These are phyloP conservation scores for Globicephala melas DNA, from an alignment of 2,113 vertebrate genomes.

Conservation along the genomic window DNA sequence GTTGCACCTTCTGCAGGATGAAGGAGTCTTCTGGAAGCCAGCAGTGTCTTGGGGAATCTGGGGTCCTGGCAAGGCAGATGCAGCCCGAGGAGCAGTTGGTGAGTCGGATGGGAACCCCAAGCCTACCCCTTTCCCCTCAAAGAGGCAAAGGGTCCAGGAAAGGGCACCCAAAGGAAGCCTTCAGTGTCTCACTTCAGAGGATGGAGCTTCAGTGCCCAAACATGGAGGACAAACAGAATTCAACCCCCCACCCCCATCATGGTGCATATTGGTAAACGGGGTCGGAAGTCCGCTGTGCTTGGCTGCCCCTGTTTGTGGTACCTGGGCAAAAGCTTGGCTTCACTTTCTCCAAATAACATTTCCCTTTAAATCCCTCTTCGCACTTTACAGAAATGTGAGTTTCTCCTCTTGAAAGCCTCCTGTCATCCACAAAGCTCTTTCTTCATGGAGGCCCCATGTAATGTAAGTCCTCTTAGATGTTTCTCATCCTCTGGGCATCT, in stretches of 20 bases:
- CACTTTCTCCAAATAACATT: background rate
- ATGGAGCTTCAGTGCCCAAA: background rate
- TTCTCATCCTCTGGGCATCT: background rate
- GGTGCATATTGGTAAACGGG: fast-evolving
- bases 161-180: background rate
- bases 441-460: background rate
- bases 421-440: conserved; percentile 19
- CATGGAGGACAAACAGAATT: background rate
- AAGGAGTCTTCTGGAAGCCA: background rate
- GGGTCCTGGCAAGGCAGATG: conserved; percentile 3
- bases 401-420: conserved; percentile 45
- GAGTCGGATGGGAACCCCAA: background rate
- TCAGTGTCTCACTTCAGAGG: background rate
- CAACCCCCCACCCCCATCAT: fast-evolving
- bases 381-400: conserved; percentile 38
- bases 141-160: too few species aligned
- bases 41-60: background rate
- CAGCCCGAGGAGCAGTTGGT: conserved; percentile 10
- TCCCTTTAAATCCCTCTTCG: background rate
- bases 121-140: background rate
- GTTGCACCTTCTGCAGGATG: conserved; percentile 62
- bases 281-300: background rate
- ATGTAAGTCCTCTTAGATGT: background rate
- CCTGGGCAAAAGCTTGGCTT: background rate
- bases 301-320: fast-evolving